Conservation (phyloP, 2,888 invertebrate species). For the Orthosia gothica region DNA sequence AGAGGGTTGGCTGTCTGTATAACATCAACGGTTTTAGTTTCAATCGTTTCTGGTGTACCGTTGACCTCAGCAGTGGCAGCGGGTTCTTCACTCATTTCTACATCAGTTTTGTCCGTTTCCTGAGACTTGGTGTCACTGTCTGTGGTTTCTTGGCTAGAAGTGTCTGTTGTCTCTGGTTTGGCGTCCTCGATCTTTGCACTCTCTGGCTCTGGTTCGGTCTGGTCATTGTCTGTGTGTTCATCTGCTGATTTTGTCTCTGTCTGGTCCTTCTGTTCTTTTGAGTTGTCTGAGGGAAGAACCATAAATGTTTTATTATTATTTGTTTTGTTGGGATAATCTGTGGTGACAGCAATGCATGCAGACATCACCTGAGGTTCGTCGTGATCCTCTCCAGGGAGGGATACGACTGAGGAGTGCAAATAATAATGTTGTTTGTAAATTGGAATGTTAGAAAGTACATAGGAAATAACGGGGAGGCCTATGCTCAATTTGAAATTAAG, state of each 20-base stretch:
- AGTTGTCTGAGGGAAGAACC: conserved; percentile 67
- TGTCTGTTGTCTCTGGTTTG: conserved; percentile 81
- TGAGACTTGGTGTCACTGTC: conserved; percentile 73
- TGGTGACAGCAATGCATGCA: conserved; percentile 63
- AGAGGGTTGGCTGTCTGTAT: conserved; percentile 72
- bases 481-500: background rate
- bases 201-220: conserved; percentile 62
- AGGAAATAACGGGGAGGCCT: conserved; percentile 21
- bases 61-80: conserved; percentile 70
- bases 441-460: conserved; percentile 37
- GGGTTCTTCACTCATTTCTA: conserved; percentile 62
- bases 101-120: conserved; percentile 62
- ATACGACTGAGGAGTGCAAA: conserved; percentile 55
- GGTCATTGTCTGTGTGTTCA: conserved; percentile 68
- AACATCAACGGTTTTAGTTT: conserved; percentile 74
- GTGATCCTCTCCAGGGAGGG: conserved; percentile 50
- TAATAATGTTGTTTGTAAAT: conserved; percentile 41
- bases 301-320: conserved; percentile 17
- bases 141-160: conserved; percentile 81
- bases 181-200: conserved; percentile 68
- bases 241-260: conserved; percentile 61
- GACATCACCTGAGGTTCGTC: conserved; percentile 55
- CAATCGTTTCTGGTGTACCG: conserved; percentile 74
- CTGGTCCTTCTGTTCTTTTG: conserved; percentile 68
- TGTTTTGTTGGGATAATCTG: conserved; percentile 1